A percentile compares a stretch with the other conserved stretches of the same genome.
These are phyloP conservation scores for Empidonax alnorum DNA, from an alignment of 2,113 vertebrate species.

Conservation along the genomic window DNA sequence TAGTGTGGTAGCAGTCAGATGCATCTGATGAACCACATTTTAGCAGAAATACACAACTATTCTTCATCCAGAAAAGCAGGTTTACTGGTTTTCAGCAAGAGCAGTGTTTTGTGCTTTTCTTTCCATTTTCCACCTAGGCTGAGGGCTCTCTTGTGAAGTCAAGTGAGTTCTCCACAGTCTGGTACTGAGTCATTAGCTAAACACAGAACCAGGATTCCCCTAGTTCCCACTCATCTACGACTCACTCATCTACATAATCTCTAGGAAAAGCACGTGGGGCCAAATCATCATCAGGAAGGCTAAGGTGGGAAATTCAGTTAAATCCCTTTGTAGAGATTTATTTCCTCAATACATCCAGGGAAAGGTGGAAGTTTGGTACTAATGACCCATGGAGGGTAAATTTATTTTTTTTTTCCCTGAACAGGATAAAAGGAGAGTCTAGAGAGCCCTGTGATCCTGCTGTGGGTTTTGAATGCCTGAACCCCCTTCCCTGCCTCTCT, in stretches of 20 bases:
- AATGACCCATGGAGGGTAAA: neutral
- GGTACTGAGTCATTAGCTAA: constrained; percentile 29
- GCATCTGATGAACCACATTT: neutral
- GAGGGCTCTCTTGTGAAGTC: neutral
- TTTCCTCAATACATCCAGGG: neutral
- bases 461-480: neutral
- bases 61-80: neutral
- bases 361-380: neutral
- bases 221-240: neutral
- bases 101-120: neutral
- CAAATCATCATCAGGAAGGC: neutral
- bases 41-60: neutral
- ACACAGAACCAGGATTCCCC: constrained; percentile 5
- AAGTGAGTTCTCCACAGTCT: neutral
- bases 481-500: neutral
- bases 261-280: neutral
- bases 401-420: neutral
- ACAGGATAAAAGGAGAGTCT: neutral
- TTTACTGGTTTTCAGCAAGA: neutral
- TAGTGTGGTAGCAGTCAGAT: neutral
- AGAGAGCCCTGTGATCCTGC: neutral
- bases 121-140: neutral
- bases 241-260: neutral
- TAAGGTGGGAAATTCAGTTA: neutral
- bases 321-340: neutral